phyloP scores from a whole-genome alignment of 1,140 invertebrate species.

The Papilio machaon region DNA sequence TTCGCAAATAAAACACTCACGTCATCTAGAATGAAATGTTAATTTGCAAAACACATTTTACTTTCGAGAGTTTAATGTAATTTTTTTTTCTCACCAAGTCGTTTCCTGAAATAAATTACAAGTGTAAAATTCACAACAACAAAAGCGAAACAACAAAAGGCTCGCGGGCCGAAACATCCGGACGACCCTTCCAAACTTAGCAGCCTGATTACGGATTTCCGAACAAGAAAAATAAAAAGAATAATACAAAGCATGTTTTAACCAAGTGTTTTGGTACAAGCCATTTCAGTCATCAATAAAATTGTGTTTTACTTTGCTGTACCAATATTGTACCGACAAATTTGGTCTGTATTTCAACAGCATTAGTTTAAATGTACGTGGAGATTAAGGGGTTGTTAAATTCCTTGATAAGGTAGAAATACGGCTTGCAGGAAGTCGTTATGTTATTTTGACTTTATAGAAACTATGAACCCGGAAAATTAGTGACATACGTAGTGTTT shows the following conservation, averaged over 20 bases:
- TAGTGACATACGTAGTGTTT: conserved; percentile 30
- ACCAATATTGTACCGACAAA: conserved; percentile 31
- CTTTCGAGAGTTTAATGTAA: conserved; percentile 79
- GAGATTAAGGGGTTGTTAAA: background rate
- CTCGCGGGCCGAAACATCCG: conserved; percentile 79
- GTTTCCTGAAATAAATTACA: conserved; percentile 82
- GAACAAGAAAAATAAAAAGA: conserved; percentile 75
- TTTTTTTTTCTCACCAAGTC: conserved; percentile 80
- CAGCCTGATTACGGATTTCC: conserved; percentile 81
- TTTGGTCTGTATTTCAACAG: background rate
- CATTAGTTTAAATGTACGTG: conserved; percentile 34
- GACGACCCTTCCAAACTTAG: conserved; percentile 80
- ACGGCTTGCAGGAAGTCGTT: background rate
- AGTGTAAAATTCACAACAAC: conserved; percentile 82
- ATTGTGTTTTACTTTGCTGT: conserved; percentile 22
- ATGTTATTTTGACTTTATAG: background rate
- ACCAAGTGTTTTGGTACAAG: conserved; percentile 65
- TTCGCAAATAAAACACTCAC: conserved; percentile 57
- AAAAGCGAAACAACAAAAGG: conserved; percentile 81
- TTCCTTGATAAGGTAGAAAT: background rate
- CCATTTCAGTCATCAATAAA: conserved; percentile 57
- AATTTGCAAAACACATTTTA: conserved; percentile 80
- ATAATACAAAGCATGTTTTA: conserved; percentile 64
- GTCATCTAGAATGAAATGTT: conserved; percentile 66
- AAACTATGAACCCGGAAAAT: background rate